phyloP scores from a whole-genome alignment of 2,113 vertebrate genomes.

The Varanus komodoensis region DNA sequence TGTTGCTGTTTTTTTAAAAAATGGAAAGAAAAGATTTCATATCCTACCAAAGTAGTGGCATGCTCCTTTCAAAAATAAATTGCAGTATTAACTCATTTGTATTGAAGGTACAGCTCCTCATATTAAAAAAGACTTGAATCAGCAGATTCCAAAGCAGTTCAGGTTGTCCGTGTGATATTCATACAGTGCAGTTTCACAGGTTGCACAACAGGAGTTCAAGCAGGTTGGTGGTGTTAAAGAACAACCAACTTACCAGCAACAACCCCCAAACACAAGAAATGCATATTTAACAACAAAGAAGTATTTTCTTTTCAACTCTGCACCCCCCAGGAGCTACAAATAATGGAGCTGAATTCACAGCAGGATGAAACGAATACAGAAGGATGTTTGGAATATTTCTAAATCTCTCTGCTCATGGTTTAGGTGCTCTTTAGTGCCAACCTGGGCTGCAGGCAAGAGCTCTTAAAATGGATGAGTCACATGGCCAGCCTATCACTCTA shows the following conservation, averaged over 20 bases:
- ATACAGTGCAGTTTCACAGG: not conserved
- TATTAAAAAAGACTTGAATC: constrained; percentile 18
- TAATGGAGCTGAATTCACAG: not conserved
- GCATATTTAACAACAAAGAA: not conserved
- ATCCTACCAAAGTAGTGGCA: constrained; percentile 23
- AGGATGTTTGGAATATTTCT: not conserved
- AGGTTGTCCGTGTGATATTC: constrained; percentile 18
- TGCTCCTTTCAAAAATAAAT: constrained; percentile 38
- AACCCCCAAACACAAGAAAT: not conserved
- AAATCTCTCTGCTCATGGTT: not conserved
- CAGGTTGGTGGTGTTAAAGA: not conserved
- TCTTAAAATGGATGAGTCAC: not conserved
- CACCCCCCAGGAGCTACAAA: constrained; percentile 5
- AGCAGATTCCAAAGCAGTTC: constrained; percentile 19
- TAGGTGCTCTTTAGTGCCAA: not conserved
- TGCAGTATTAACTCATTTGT: constrained; percentile 14
- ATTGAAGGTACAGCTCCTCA: not conserved
- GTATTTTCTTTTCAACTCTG: rapidly evolving
- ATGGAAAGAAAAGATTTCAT: constrained; percentile 20
- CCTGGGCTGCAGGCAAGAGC: not conserved
- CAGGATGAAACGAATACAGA: not conserved
- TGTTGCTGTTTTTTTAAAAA: constrained; percentile 34
- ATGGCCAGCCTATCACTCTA: not conserved
- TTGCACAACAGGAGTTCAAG: not conserved
- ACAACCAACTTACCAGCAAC: no score